Evolutionary conservation across 2,113 vertebrate species (phyloP), one percentile per base, ranked within the genome.

Genomic region (Hypanus sabinus): DNA sequence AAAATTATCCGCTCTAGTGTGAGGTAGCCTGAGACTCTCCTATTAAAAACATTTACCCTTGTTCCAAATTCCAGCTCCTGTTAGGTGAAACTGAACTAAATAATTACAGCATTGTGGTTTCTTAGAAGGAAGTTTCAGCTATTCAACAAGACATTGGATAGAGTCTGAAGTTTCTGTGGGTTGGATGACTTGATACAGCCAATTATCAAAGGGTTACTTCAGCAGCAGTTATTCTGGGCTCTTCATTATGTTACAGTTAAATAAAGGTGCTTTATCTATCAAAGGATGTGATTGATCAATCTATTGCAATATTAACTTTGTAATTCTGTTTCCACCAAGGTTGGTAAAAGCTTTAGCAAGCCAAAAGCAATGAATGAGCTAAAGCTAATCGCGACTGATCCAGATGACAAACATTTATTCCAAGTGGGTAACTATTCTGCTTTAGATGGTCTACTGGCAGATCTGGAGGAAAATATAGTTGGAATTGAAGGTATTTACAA

Each of bases 371-470:
- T 95, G 5, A 9, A 18, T 0, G 96, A 97, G 38, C 95, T 98
- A 95, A 94, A 94, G 30, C 68, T 96, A n/a, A 98, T 98, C 2
- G 97, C 97, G 46, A 96, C 96, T 0, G 94, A 96, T 2, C 96
- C 96, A 0, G 94, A 94, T 68, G 95, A 96, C 2, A 88, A 94
- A 0, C 95, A 97, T 3, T 94, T 96, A 71, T 97, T 97, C 94
- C 96, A 94, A 46, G 97, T 97, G 94, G 95, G 95, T 38, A 95
- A 97, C 94, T 98, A 97, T 68, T 85, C 85, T 0, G 97, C 95
- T 0, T 95, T 97, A 88, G 92, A 96, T 0, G 95, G 94, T 30
- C 96, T 97, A 46, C 94, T 97, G 76, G 95, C 94, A 57, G 93
- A 94, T 20, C 93, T 98, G 38, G 95, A 97, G 94, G 95, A 96